Evolutionary conservation across 2,888 invertebrate species (phyloP), one percentile per base, ranked within the genome.

Genomic region (Odontothrips loti): DNA sequence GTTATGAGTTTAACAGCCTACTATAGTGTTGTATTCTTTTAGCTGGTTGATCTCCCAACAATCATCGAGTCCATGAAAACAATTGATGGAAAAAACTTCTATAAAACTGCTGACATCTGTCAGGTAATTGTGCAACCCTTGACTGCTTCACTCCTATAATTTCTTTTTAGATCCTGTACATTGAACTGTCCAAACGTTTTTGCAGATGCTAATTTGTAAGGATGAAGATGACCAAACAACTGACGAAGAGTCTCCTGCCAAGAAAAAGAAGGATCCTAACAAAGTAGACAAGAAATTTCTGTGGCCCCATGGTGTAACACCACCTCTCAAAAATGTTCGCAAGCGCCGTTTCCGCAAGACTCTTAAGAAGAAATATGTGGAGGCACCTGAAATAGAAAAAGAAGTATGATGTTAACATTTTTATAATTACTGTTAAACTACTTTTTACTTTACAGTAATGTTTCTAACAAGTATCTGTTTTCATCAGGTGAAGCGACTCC

Each of bases 351-450:
- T 98, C 86, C 91, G 98, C 58, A 98, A 98, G 89, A 98, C 97
- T 0, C 87, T 98, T 47, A 96, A 96, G 87, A 99, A 99, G 87
- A 99, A 99, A 88, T 96, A 95, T 88, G 96, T 96, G 0, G 98
- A 98, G 88, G 96, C 97, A 43, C 98, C 98, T 0, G 98, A 99
- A 89, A 97, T 98, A 83, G 99, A 99, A 86, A 98, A 98, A 87
- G 99, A 99, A 89, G 85, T 89, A 79, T 75, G 68, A 29, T 43
- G 6, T 15, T 75, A 80, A 20, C 34, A 11, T 79, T 43, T 47
- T 17, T 17, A 4, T 20, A 75, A 11, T 68, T 80, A 6, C 6
- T 47, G 6, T 20, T 10, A 34, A 17, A 15, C 11, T 1, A n/a
- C 29, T 34, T 23, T 4, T 47, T 4, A 0, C 20, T 27, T 80